These are phyloP conservation scores for Drosophila murphyi DNA, from an alignment of 1,140 invertebrate genomes.

Conservation along the genomic window DNA sequence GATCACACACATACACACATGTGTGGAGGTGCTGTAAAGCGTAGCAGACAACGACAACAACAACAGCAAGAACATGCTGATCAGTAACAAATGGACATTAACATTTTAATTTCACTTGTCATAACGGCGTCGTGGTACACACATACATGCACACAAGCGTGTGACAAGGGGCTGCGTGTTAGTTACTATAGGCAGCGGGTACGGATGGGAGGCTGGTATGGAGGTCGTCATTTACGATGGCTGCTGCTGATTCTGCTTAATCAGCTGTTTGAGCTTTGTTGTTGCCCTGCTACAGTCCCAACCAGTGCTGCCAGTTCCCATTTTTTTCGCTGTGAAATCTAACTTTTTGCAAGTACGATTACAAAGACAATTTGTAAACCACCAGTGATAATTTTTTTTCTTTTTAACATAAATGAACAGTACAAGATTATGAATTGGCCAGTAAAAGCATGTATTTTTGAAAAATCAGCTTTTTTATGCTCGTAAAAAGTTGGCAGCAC, in stretches of 20 bases:
- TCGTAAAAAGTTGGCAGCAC: neutral
- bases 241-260: conserved; percentile 39
- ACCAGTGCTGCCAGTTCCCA: neutral
- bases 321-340: neutral
- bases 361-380: neutral
- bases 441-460: neutral
- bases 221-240: conserved; percentile 9
- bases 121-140: neutral
- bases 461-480: neutral
- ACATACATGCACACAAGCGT: neutral
- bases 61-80: conserved; percentile 32
- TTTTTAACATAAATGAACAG: too few species aligned
- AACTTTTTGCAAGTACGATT: neutral
- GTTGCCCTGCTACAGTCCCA: conserved; percentile 23
- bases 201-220: neutral
- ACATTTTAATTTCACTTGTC: conserved; percentile 14
- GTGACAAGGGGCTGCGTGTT: neutral
- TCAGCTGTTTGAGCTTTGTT: conserved; percentile 50
- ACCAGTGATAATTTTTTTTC: too few species aligned
- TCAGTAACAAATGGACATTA: conserved; percentile 33
- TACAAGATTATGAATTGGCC: too few species aligned
- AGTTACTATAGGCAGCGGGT: neutral
- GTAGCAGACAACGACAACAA: conserved; percentile 32
- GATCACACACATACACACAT: conserved; percentile 2
- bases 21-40: conserved; percentile 29